These are phyloP conservation scores for Elgaria multicarinata DNA, from an alignment of 2,113 vertebrate genomes.

Conservation along the genomic window DNA sequence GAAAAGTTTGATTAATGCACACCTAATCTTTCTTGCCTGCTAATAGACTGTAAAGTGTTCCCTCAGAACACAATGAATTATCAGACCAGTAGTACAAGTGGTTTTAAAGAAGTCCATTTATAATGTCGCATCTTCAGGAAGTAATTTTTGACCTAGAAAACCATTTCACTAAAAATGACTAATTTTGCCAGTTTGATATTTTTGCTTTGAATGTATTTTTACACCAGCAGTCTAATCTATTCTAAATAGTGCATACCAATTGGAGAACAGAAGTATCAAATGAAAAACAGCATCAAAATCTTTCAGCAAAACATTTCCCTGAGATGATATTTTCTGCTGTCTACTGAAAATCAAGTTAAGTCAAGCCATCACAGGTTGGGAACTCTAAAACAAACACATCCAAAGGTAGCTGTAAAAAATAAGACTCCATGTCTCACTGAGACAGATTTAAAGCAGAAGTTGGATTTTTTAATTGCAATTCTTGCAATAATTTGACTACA, in stretches of 20 bases:
- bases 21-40: constrained; percentile 71
- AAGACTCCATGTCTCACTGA: too few relatives aligned
- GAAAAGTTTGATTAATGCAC: constrained; percentile 77
- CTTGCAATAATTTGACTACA: neutral
- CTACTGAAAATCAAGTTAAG: neutral
- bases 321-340: neutral
- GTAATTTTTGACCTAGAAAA: constrained; percentile 69
- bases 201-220: constrained; percentile 69
- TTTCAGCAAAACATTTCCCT: neutral
- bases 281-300: neutral
- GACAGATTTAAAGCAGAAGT: neutral
- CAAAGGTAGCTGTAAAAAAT: neutral
- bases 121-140: constrained; percentile 67
- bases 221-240: constrained; percentile 62
- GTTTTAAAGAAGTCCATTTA: constrained; percentile 73
- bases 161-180: constrained; percentile 66
- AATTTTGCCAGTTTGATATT: constrained; percentile 68
- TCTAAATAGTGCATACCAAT: constrained; percentile 53
- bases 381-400: neutral
- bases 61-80: constrained; percentile 71
- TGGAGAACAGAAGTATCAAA: neutral
- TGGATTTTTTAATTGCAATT: neutral
- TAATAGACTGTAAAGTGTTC: constrained; percentile 75
- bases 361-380: neutral
- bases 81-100: constrained; percentile 63